These are phyloP conservation scores for Littorina saxatilis DNA, from an alignment of 1,140 invertebrate species.

Conservation along the genomic window DNA sequence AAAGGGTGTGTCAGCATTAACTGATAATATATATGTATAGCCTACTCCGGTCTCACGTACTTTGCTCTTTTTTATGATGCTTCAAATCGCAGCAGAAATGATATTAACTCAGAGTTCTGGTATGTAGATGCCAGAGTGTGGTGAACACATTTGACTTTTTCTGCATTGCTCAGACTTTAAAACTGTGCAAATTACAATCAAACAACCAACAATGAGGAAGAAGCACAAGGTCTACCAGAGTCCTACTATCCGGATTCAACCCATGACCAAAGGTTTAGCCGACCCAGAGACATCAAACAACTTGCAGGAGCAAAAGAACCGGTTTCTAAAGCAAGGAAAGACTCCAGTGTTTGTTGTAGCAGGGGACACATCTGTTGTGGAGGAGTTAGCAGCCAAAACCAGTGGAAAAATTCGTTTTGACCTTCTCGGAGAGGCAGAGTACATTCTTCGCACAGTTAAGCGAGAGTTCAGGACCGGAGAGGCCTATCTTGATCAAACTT, in stretches of 20 bases:
- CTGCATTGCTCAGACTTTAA: background rate
- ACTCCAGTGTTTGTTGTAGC: slow-evolving; percentile 64
- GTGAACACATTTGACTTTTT: no score
- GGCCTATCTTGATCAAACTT: slow-evolving; percentile 62
- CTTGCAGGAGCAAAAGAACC: slow-evolving; percentile 66
- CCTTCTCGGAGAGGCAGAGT: slow-evolving; percentile 65
- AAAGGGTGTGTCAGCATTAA: no score
- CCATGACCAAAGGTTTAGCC: background rate
- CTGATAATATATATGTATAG: background rate
- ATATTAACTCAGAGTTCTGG: background rate
- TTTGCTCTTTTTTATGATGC: background rate
- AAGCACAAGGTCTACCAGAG: slow-evolving; percentile 28
- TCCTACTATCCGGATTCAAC: slow-evolving; percentile 15
- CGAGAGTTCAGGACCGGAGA: slow-evolving; percentile 68
- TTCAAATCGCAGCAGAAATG: background rate
- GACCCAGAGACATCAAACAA: background rate
- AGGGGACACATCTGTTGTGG: slow-evolving; percentile 53
- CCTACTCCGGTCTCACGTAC: background rate
- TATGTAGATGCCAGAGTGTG: background rate
- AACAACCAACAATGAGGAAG: slow-evolving; percentile 4
- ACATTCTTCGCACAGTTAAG: slow-evolving; percentile 65
- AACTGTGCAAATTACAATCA: background rate
- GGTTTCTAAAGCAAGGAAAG: slow-evolving; percentile 65
- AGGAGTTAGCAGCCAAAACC: slow-evolving; percentile 57
- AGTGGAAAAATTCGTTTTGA: slow-evolving; percentile 68